Base-by-base conservation (phyloP, 1,140 invertebrate species). In the Brachionus plicatilis region DNA sequence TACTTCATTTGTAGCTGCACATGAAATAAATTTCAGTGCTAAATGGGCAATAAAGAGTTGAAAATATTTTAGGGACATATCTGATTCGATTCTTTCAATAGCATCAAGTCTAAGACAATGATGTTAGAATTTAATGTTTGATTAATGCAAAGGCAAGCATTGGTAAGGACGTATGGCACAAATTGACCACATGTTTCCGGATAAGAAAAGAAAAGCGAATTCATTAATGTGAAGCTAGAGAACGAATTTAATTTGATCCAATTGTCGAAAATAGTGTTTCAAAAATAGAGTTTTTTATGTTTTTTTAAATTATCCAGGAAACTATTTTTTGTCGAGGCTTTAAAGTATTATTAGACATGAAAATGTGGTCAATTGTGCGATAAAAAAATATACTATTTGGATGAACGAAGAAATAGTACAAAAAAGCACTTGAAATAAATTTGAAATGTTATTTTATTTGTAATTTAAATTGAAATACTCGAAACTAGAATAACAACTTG, bases 341-440 rank as follows among this genome's bases (percentile, higher is more conserved):
- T 50, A 14, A 50, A 50, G 72, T 76, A 76, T 76, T 76, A 12
- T n/a, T 76, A 72, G 41, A 72, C 68, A 72, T 76, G 41, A 76
- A 76, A 76, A 47, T 76, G 17, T 76, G 72, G 72, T 76, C 72
- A 76, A 76, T 76, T 50, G 72, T 27, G 20, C 72, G 72, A 76
- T 76, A 76, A 76, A 50, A 47, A 47, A 72, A 41, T 43, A 47
- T 1, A 43, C 33, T 8, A 72, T 47, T 53, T 76, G 20, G 27
- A 47, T 50, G 20, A 27, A 76, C 41, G 27, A 76, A 50, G 37
- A 70, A 70, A 70, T 37, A 70, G 37, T 70, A 41, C 27, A 70
- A 37, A 27, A 47, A 27, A 76, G 24, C 43, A 76, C 72, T 76
- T 76, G 43, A 76, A 76, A 50, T 29, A 50, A 20, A 50, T 76